These are phyloP conservation scores for Oncopeltus fasciatus DNA, from an alignment of 1,140 invertebrate genomes.

Conservation along the genomic window DNA sequence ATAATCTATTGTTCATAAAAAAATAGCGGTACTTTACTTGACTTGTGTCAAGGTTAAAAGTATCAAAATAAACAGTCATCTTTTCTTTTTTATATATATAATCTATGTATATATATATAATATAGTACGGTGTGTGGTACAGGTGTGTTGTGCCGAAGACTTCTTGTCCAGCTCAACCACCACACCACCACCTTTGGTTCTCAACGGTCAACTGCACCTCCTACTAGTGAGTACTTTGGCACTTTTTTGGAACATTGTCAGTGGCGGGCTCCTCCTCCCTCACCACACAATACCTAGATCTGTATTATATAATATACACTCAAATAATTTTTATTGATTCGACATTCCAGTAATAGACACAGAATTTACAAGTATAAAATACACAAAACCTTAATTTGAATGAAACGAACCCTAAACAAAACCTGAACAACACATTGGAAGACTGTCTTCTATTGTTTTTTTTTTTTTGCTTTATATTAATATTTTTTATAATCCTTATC, in stretches of 20 bases:
- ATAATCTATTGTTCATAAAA: slow-evolving; percentile 19
- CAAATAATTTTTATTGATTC: not conserved
- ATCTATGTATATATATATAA: slow-evolving; percentile 13
- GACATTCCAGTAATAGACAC: not conserved
- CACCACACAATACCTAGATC: not conserved
- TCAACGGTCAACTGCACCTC: slow-evolving; percentile 7
- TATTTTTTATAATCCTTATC: not conserved
- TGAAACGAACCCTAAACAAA: not conserved
- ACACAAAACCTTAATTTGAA: not conserved
- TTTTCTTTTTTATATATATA: slow-evolving; percentile 12
- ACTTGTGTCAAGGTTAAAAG: slow-evolving; percentile 12
- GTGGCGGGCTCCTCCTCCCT: not conserved
- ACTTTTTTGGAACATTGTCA: slow-evolving; percentile 11
- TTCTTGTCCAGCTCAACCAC: not conserved
- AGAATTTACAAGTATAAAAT: not conserved
- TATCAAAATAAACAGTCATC: slow-evolving; percentile 20
- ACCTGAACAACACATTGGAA: slow-evolving; percentile 2
- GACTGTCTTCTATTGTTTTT: not conserved
- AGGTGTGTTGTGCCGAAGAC: too few relatives aligned
- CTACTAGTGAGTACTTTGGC: slow-evolving; percentile 9
- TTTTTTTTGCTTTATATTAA: not conserved
- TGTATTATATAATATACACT: not conserved
- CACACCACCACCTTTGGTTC: slow-evolving; percentile 2
- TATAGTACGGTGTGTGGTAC: too few relatives aligned
- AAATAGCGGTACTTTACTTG: slow-evolving; percentile 17